Evolutionary conservation across 1,140 invertebrate genomes (phyloP), one percentile per base, ranked within the genome.

Genomic region (Drosophila guanche): DNA sequence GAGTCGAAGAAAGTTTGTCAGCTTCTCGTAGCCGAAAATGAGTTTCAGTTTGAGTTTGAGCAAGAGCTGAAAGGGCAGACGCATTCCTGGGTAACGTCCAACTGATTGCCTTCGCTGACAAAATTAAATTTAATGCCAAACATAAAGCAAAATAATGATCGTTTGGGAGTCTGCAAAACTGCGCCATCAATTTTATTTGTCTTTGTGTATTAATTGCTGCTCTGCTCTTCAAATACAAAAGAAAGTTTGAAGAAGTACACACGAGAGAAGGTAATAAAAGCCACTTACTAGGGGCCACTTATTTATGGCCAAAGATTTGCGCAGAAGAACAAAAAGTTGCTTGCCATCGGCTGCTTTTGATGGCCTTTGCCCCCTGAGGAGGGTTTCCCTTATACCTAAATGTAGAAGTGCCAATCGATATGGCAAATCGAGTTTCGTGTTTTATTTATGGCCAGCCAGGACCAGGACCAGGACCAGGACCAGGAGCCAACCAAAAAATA

Each of bases 111-210:
- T 62, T 74, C 59, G 53, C 54, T 67, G 56, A 73, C 63, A 74
- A 76, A 76, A 74, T 77, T 68, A 69, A 77, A 77, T 77, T 77
- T 74, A 74, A 77, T 77, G 12, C 74, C 74, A 53, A 61, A 63
- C 55, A 73, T 76, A 68, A 76, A 74, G 33, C 33, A 61, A 62
- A 59, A 47, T 70, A 77, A 77, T 74, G 74, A 74, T 73, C 57
- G 66, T 55, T 61, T 59, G 67, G 50, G 58, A 58, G 27, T 29
- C 27, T 29, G 25, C 33, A 42, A 29, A 45, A 60, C 50, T 57
- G 58, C 46, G 50, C 79, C 51, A 77, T 86, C 74, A 67, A 88
- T 81, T 80, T 71, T 71, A 86, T 85, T 85, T 81, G 48, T 67
- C 48, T 77, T 79, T 79, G 0, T 20, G n/a, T 62, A 61, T 72